Base-by-base conservation (phyloP, 2,888 invertebrate genomes). In the Trichogramma dendrolimi region DNA sequence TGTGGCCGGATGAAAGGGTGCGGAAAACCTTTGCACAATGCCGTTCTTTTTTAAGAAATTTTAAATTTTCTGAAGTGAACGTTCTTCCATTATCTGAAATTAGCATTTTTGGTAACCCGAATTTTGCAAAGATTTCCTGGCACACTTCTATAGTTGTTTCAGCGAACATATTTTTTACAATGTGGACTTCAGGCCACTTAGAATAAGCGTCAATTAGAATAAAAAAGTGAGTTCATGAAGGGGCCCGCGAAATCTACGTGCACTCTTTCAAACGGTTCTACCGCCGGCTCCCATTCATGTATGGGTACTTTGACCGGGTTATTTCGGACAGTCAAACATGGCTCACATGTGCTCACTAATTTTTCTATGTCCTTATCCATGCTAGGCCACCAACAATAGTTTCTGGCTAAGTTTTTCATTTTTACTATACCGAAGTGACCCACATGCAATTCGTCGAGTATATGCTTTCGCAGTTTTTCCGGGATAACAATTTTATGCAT, bases 361-460 rank as follows among this genome's bases (percentile, higher is more conserved):
- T 39, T 47, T 14, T 66, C 62, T 14, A 69, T 67, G 0, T 64
- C 59, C 7, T 41, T 48, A 49, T 70, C 67, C 5, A 71, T 67
- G 40, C 57, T 51, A 40, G 60, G 62, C 71, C 70, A 72, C 60
- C 67, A 69, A 5, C 67, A 64, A 52, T 69, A 66, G 1, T 60
- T 56, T 53, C 71, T 56, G 6, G 71, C 69, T 5, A 71, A 38
- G 27, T 57, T 53, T 56, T 72, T 71, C 66, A 69, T 72, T 54
- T 67, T 69, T 2, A 66, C 64, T 8, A 71, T 66, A 2, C 71
- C 71, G 40, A 68, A 47, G 59, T 69, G 70, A 4, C 69, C 68
- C 0, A 51, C 58, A 59, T 71, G 68, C 39, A 71, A 62, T 63
- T 71, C 69, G 2, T 66, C 38, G 4, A 71, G 54, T 10, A 71